A percentile compares a stretch with the other conserved stretches of the same genome.
Conservation (phyloP, 2,797 vertebrate genomes). For the Synaphobranchus kaupii region DNA sequence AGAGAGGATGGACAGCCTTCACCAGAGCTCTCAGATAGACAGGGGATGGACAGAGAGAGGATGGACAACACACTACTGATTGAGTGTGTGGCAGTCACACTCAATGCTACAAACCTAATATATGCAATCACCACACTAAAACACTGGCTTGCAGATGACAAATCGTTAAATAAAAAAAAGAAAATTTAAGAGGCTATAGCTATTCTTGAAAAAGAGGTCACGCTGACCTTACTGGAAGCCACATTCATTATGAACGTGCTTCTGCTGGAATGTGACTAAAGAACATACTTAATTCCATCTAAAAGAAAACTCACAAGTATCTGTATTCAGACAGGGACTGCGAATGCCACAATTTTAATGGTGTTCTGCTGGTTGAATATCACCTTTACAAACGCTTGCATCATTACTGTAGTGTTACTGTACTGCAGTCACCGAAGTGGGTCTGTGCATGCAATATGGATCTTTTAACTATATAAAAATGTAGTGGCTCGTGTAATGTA, state of each 20-base stretch:
- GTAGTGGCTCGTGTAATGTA: neutral
- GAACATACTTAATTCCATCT: neutral
- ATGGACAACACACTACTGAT: neutral
- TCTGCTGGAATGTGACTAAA: neutral
- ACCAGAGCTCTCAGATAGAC: too few relatives aligned
- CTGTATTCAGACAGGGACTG: neutral
- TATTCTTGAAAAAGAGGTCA: neutral
- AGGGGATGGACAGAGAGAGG: neutral
- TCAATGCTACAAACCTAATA: neutral
- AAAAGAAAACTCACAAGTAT: neutral
- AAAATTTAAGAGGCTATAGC: neutral
- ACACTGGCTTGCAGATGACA: neutral
- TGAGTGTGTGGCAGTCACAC: neutral
- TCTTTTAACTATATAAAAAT: neutral
- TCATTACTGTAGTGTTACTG: neutral
- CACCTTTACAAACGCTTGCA: neutral
- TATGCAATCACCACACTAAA: neutral
- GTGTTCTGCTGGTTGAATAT: neutral
- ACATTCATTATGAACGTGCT: neutral
- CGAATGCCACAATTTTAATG: neutral
- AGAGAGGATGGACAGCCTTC: too few relatives aligned
- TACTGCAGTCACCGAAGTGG: neutral
- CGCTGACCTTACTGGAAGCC: neutral
- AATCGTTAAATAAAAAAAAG: neutral
- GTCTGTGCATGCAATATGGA: neutral